Evolutionary conservation across 2,888 invertebrate species (phyloP), one percentile per base, ranked within the genome.

Genomic region (Metellina segmentata): DNA sequence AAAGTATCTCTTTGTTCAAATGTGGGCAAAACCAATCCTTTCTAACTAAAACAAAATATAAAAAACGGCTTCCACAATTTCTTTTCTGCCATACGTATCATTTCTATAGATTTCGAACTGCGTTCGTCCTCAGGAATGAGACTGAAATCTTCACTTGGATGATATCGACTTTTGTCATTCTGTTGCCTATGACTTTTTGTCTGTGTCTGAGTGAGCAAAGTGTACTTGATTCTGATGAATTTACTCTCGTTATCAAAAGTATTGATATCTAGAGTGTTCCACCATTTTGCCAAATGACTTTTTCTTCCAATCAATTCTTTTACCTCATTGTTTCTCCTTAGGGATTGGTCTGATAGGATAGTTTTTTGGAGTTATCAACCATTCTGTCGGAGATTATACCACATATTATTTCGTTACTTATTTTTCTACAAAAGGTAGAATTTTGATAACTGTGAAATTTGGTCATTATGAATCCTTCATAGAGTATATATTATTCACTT

Each of bases 81-180:
- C 7, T 34, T 16, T 49, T 75, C 70, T 49, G 48, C 49, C 7
- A 34, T 48, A 49, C 75, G 34, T 34, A 34, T 34, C 34, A 34
- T 34, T 34, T 34, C 34, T 34, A 34, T 34, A 34, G 34, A 34
- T 34, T 34, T 34, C 34, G 34, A 34, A 34, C 34, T 34, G 11
- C 48, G 48, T 11, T 75, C n/a, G 48, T 16, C 34, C 34, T 70
- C 51, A 48, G 34, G 9, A 81, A n/a, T 48, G 11, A 70, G 70
- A 49, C 34, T 48, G 69, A 75, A 70, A 70, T 79, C 48, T 70
- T 81, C 48, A 48, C 16, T 81, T 34, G 6, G 13, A 61, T 61
- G 70, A 48, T 70, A 81, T 70, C 20, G 13, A 48, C 48, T 81
- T 70, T 81, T 81, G 81, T 70, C 49, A 48, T 61, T 48, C 70